phyloP scores from a whole-genome alignment of 2,113 vertebrate genomes.

The Tetrax tetrax region DNA sequence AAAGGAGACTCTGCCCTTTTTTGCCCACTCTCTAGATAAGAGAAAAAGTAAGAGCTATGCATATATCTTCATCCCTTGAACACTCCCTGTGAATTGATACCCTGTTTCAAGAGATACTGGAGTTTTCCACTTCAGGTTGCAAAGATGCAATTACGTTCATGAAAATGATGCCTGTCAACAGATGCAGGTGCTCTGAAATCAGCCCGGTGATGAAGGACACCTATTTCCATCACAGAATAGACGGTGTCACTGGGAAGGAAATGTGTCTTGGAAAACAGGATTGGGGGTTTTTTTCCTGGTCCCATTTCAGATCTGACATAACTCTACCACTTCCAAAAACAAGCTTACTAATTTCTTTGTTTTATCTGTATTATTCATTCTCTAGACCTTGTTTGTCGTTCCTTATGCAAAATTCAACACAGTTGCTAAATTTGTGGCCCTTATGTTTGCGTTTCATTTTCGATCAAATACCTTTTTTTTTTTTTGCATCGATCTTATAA shows the following conservation, averaged over 20 bases:
- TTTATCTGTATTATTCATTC: neutral
- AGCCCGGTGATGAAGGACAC: neutral
- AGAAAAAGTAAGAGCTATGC: neutral
- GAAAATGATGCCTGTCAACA: neutral
- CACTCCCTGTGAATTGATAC: neutral
- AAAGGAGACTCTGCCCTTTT: neutral
- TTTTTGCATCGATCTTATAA: neutral
- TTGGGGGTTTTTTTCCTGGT: neutral
- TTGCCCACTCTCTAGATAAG: neutral
- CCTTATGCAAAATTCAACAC: conserved; percentile 40
- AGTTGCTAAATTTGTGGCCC: conserved; percentile 14
- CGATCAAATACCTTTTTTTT: neutral
- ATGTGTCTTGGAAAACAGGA: neutral
- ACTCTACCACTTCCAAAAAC: neutral
- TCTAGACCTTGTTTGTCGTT: neutral
- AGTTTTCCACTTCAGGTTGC: neutral
- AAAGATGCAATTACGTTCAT: neutral
- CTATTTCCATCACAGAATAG: neutral
- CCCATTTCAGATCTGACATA: neutral
- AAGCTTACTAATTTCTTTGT: neutral
- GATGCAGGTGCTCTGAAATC: neutral
- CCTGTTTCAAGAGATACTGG: neutral
- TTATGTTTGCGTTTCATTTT: neutral
- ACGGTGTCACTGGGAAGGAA: neutral
- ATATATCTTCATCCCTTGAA: neutral